These are phyloP conservation scores for Phoxinus phoxinus DNA, from an alignment of 2,113 vertebrate genomes.

Conservation along the genomic window DNA sequence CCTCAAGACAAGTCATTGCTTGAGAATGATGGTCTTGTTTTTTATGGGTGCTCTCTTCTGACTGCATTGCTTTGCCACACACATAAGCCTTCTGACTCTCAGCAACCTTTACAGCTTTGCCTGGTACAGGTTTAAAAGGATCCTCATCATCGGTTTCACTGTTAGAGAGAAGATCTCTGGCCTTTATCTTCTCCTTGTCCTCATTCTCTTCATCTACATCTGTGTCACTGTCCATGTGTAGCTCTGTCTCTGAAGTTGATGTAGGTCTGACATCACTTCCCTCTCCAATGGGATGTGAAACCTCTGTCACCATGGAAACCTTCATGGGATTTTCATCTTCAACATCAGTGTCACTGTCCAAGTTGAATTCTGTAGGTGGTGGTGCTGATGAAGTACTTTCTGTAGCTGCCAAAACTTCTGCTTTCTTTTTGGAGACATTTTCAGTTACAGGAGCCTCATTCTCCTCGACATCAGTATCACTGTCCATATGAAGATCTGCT, in stretches of 20 bases:
- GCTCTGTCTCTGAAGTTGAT: neutral
- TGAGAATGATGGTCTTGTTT: slow-evolving; percentile 30
- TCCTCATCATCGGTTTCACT: slow-evolving; percentile 8
- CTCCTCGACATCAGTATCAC: slow-evolving; percentile 75
- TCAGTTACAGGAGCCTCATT: slow-evolving; percentile 36
- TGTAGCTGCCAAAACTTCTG: neutral
- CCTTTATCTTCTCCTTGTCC: neutral
- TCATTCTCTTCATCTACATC: slow-evolving; percentile 62
- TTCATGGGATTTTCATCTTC: slow-evolving; percentile 55
- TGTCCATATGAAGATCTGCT: slow-evolving; percentile 64
- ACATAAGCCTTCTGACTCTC: neutral
- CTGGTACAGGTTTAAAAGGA: slow-evolving; percentile 7
- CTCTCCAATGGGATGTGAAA: neutral
- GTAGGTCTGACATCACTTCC: neutral
- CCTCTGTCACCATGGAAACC: neutral
- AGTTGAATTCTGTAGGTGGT: slow-evolving; percentile 42
- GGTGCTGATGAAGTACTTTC: neutral
- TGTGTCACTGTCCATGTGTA: slow-evolving; percentile 64
- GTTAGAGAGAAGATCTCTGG: neutral
- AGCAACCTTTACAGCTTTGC: neutral
- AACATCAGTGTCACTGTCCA: slow-evolving; percentile 64
- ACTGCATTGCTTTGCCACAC: neutral
- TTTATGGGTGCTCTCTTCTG: slow-evolving; percentile 60
- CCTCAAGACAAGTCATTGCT: slow-evolving; percentile 30
- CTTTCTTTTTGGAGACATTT: neutral